Evolutionary conservation across 2,797 vertebrate genomes (phyloP), one percentile per base, ranked within the genome.

Genomic region (Pachyuromys duprasi): DNA sequence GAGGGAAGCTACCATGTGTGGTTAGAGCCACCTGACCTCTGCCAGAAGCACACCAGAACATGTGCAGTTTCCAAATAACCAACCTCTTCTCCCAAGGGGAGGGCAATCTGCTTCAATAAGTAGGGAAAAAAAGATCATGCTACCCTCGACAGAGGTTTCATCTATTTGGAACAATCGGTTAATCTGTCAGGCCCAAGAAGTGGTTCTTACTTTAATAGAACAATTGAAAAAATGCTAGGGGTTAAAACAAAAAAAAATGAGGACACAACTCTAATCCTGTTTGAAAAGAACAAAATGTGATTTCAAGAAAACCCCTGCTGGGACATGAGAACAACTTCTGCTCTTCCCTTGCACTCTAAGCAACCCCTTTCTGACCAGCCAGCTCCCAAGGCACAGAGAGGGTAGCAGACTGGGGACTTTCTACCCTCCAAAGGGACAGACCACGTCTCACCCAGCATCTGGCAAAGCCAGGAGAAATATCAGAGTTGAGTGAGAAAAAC

Each of bases 221-320:
- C 79, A 91, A 92, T 93, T 86, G 31, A 69, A 95, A 74, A 91
- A 86, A 70, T 67, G 15, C 33, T 31, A 28, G 81, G 28, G 57
- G 60, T 36, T 2, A 7, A 18, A 26, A 81, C 17, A 14, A 76
- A 91, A 60, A 91, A 60, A 84, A 82, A 92, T 55, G 53, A 65
- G 31, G 83, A 72, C 14, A n/a, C 9, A n/a, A 36, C 72, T 90
- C 95, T 57, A 82, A 90, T 81, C 22, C 20, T 42, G 84, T 96
- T 88, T 92, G 84, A 63, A 96, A 89, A 83, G 82, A 95, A 74
- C 82, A 96, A 92, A 94, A 87, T 1, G 13, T 80, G 76, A 88
- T 62, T 92, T 95, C 49, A 93, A 87, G 95, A 93, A 88, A 81
- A 87, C 69, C 17, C 67, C 39, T 13, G 9, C 65, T 53, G 28